Evolutionary conservation across 1,140 invertebrate species (phyloP), one percentile per base, ranked within the genome.

Genomic region (Cydia pomonella): DNA sequence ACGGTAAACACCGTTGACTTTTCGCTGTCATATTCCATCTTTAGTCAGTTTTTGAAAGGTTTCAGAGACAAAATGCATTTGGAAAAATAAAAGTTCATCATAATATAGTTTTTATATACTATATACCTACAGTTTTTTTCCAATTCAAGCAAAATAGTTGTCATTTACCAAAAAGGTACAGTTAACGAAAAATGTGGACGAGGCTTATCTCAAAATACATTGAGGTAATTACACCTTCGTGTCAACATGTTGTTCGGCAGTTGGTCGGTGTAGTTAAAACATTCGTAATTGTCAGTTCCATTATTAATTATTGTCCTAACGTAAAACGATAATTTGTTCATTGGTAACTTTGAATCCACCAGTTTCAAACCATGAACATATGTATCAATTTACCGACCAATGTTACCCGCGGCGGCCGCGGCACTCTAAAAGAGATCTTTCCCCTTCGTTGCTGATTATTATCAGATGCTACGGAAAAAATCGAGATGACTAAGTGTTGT

Each of bases 221-320:
- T 59, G 53, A 9, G 21, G 10, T 23, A 59, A 59, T 59, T 59
- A 59, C 53, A 59, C 53, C 53, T 59, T 59, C 53, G 53, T 59
- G 53, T 59, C 53, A 23, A 59, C 53, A 23, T 23, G 21, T 59
- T 59, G 53, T 59, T 59, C 23, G 53, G 53, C 53, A 23, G 53
- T 59, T 23, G 9, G 53, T 10, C 53, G 53, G 9, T 23, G 53
- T 59, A 59, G 23, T 59, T 59, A 59, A 59, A 59, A 59, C 53
- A 21, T 59, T 59, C 53, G 23, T 59, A 59, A 59, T 23, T 12
- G 53, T 59, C 53, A 59, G 18, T 59, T 59, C 53, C 18, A 9
- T 59, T 21, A 59, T 59, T 18, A 59, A 59, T 59, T 59, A 59
- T 3, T 59, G 53, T 59, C 53, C 9, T 59, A 23, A 23, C 53